Evolutionary conservation across 2,797 vertebrate species (phyloP).

Genomic region (Austrolebias charrua): DNA sequence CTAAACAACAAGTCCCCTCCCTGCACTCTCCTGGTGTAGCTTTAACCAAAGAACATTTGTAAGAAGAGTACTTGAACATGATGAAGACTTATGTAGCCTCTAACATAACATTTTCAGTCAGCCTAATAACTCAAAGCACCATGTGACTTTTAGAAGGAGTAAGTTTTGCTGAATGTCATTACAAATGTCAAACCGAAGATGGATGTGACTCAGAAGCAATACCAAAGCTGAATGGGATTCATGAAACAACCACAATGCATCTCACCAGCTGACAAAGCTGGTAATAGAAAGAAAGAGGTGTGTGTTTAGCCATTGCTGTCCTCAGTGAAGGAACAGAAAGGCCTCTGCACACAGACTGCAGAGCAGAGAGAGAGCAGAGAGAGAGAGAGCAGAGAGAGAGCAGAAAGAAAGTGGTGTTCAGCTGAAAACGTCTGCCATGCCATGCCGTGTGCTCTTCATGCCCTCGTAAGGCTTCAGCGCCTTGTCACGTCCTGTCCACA

Average conservation of each 20-base stretch:
- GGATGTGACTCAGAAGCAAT: constrained; percentile 62
- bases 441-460: constrained; percentile 63
- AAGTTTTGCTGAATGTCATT: constrained; percentile 40
- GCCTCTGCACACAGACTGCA: constrained; percentile 59
- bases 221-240: constrained; percentile 54
- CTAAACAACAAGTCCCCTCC: constrained; percentile 5
- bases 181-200: constrained; percentile 57
- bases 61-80: constrained; percentile 28
- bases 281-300: constrained; percentile 10
- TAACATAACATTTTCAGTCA: constrained; percentile 50
- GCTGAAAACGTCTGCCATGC: constrained; percentile 59
- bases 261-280: constrained; percentile 52
- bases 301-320: constrained; percentile 35
- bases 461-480: constrained; percentile 63
- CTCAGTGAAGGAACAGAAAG: constrained; percentile 50
- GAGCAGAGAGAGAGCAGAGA: no score
- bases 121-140: constrained; percentile 48
- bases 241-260: constrained; percentile 63
- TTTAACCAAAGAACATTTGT: constrained; percentile 20
- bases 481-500: constrained; percentile 71
- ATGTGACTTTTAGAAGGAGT: constrained; percentile 35
- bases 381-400: no score
- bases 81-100: constrained; percentile 45
- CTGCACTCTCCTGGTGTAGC: constrained; percentile 19
- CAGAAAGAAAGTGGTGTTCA: constrained; percentile 47